Conservation (phyloP, 2,797 vertebrate genomes). For the Enteromius unitaeniatus region DNA sequence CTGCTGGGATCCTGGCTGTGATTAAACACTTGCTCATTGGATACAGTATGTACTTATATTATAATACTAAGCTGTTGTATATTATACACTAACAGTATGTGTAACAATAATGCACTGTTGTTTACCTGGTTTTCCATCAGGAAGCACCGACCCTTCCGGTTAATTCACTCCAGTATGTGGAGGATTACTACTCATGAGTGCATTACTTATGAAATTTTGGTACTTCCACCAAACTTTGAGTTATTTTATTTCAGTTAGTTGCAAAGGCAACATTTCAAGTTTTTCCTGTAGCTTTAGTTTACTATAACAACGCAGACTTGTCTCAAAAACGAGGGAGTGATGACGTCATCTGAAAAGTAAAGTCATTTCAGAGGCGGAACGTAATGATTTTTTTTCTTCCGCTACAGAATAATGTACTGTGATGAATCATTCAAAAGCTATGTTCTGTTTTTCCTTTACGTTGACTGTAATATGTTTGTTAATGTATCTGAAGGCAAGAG, state of each 20-base stretch:
- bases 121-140: no score
- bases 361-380: not conserved
- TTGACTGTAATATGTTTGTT: not conserved
- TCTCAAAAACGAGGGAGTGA: no score
- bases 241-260: not conserved
- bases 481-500: not conserved
- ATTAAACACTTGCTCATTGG: not conserved
- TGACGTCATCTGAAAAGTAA: not conserved
- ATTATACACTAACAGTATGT: not conserved
- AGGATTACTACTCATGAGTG: no score
- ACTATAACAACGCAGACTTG: not conserved
- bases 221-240: no score
- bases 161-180: not conserved
- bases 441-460: not conserved
- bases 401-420: not conserved
- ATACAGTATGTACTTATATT: not conserved
- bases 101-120: not conserved
- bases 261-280: not conserved
- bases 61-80: not conserved
- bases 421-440: not conserved
- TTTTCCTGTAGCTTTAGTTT: not conserved
- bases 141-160: not conserved
- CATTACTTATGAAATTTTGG: no score
- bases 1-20: not conserved
- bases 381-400: not conserved